Evolutionary conservation across 2,797 vertebrate genomes (phyloP).

Genomic region (Benthosema pterotum): DNA sequence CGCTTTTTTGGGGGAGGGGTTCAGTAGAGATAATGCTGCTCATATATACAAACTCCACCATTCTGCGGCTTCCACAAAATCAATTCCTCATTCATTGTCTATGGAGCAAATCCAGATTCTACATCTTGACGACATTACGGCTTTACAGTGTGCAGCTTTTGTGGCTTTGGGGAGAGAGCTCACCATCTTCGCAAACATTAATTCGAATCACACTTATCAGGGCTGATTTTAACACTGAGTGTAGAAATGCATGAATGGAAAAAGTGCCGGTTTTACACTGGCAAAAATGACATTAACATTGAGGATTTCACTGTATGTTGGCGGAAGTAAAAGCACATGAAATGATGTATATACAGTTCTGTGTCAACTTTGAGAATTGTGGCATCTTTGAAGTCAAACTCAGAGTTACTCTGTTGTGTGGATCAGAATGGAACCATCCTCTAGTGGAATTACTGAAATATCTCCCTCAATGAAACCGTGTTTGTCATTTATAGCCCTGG

Average conservation of each 20-base stretch:
- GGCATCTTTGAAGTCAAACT: background rate
- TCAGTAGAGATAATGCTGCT: slow-evolving; percentile 33
- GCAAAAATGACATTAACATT: too few relatives aligned
- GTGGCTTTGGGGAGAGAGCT: slow-evolving; percentile 28
- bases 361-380: background rate
- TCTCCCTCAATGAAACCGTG: slow-evolving; percentile 68
- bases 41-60: slow-evolving; percentile 17
- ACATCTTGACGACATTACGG: slow-evolving; percentile 11
- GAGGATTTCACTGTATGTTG: too few relatives aligned
- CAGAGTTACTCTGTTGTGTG: slow-evolving; percentile 52
- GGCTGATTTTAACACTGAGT: too few relatives aligned
- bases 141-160: slow-evolving; percentile 30
- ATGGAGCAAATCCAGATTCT: slow-evolving; percentile 20
- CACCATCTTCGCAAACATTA: slow-evolving; percentile 55
- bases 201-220: slow-evolving; percentile 26
- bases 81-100: slow-evolving; percentile 27
- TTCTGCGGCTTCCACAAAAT: slow-evolving; percentile 15
- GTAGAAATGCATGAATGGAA: too few relatives aligned
- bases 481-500: slow-evolving; percentile 77
- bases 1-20: background rate
- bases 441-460: slow-evolving; percentile 71
- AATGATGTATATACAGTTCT: too few relatives aligned
- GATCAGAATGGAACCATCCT: slow-evolving; percentile 61
- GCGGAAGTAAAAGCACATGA: slow-evolving; percentile 29
- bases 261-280: too few relatives aligned